Evolutionary conservation across 1,140 invertebrate genomes (phyloP).

Genomic region (Latrodectus geometricus): DNA sequence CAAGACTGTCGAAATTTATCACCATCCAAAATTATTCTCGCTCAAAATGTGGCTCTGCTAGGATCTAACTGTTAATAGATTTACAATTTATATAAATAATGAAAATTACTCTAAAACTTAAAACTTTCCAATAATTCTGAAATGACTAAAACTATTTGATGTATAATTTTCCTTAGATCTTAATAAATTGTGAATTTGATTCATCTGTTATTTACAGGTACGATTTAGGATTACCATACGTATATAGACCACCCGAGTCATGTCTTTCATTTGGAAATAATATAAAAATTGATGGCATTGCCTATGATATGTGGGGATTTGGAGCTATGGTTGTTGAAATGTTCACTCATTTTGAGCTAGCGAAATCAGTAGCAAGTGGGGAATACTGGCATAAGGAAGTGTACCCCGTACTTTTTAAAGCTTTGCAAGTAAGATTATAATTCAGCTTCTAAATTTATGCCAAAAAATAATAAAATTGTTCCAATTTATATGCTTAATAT

Average conservation of each 20-base stretch:
- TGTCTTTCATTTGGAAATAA: background rate
- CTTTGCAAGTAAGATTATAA: background rate
- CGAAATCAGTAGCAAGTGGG: background rate
- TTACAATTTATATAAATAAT: too few species aligned
- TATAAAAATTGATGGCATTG: background rate
- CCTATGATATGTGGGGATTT: constrained; percentile 46
- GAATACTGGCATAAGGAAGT: constrained; percentile 20
- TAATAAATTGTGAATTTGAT: background rate
- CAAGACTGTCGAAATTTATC: too few species aligned
- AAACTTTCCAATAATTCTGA: too few species aligned
- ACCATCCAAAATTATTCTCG: too few species aligned
- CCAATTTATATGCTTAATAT: too few species aligned
- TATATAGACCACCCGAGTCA: constrained; percentile 38
- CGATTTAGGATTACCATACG: constrained; percentile 39
- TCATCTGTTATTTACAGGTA: constrained; percentile 9
- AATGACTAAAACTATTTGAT: too few species aligned
- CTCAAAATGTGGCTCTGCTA: too few species aligned
- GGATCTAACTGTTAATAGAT: too few species aligned
- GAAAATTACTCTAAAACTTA: too few species aligned
- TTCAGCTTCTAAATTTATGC: background rate
- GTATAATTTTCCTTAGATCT: too few species aligned
- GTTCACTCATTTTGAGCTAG: constrained; percentile 24
- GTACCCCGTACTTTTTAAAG: constrained; percentile 7
- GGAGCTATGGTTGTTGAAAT: constrained; percentile 29
- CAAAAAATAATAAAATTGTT: too few species aligned